Conservation (phyloP, 2,888 invertebrate species). For the Meta bourneti region DNA sequence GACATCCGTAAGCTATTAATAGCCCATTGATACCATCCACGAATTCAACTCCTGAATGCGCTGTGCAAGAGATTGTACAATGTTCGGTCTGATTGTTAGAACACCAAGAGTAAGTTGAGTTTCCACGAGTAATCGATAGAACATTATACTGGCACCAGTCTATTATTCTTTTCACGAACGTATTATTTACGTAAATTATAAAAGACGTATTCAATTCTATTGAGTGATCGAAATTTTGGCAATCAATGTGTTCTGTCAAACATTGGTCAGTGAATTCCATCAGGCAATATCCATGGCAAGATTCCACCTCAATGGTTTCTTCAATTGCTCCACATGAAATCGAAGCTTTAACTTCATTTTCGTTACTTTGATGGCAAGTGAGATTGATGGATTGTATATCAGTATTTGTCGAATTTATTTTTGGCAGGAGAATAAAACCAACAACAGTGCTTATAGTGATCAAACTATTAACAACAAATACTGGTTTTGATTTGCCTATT, state of each 20-base stretch:
- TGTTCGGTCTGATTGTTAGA: too few species aligned
- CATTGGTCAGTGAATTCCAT: neutral
- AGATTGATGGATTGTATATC: neutral
- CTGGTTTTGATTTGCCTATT: conserved; percentile 91
- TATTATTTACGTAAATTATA: neutral
- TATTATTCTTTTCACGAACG: too few species aligned
- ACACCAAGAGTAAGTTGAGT: too few species aligned
- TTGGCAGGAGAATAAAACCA: conserved; percentile 84
- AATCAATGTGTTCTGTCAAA: neutral
- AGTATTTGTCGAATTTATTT: neutral
- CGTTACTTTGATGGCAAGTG: neutral
- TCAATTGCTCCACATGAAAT: too few species aligned
- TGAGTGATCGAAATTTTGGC: neutral
- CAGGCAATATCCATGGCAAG: too few species aligned
- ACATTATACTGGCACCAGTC: too few species aligned
- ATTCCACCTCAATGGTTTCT: too few species aligned
- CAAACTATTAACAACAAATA: conserved; percentile 88
- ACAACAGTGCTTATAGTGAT: conserved; percentile 90
- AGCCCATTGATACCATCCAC: neutral
- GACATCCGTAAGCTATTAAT: conserved; percentile 79
- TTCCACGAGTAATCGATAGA: too few species aligned
- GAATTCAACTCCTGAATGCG: neutral
- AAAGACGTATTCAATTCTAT: neutral
- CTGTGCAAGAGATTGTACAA: too few species aligned
- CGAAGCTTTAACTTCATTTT: too few species aligned